Percentiles rank a stretch among this genome's conserved stretches.
phyloP scores from a whole-genome alignment of 2,888 invertebrate genomes.

The Oasisia sp. region DNA sequence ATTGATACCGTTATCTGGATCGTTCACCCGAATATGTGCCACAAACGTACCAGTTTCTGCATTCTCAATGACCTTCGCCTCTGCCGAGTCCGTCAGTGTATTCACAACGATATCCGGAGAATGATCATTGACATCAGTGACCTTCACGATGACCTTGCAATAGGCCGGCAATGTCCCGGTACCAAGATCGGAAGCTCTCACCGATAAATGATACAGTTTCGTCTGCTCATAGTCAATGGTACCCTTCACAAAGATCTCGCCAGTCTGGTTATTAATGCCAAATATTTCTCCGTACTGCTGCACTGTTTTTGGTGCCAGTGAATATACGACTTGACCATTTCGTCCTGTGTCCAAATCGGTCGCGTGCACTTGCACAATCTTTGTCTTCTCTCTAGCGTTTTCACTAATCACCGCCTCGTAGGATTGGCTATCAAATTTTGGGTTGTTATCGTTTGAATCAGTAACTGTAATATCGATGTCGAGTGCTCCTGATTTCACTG shows the following conservation, averaged over 20 bases:
- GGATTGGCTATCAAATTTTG: slow-evolving; percentile 66
- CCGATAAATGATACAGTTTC: slow-evolving; percentile 6
- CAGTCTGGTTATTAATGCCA: slow-evolving; percentile 18
- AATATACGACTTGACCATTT: slow-evolving; percentile 26
- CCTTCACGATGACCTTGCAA: slow-evolving; percentile 69
- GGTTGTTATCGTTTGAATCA: slow-evolving; percentile 88
- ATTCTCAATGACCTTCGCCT: slow-evolving; percentile 29
- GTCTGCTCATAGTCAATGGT: slow-evolving; percentile 17
- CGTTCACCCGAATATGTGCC: slow-evolving; percentile 32
- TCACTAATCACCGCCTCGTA: slow-evolving; percentile 83
- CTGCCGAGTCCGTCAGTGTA: not conserved
- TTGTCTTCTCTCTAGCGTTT: slow-evolving; percentile 89
- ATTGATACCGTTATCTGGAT: slow-evolving; percentile 31
- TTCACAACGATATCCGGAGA: slow-evolving; percentile 82
- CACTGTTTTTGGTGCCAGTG: not conserved
- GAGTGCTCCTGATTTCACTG: slow-evolving; percentile 92
- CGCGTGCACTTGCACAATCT: slow-evolving; percentile 56
- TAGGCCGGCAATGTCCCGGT: slow-evolving; percentile 30
- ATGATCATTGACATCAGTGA: slow-evolving; percentile 84
- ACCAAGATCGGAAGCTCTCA: slow-evolving; percentile 31
- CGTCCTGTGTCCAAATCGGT: slow-evolving; percentile 28
- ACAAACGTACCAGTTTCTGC: slow-evolving; percentile 29
- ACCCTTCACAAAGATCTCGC: not conserved
- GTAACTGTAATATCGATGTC: slow-evolving; percentile 67
- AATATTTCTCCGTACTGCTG: not conserved